Conservation (phyloP, 1,140 invertebrate genomes). For the Calliphora vicina region DNA sequence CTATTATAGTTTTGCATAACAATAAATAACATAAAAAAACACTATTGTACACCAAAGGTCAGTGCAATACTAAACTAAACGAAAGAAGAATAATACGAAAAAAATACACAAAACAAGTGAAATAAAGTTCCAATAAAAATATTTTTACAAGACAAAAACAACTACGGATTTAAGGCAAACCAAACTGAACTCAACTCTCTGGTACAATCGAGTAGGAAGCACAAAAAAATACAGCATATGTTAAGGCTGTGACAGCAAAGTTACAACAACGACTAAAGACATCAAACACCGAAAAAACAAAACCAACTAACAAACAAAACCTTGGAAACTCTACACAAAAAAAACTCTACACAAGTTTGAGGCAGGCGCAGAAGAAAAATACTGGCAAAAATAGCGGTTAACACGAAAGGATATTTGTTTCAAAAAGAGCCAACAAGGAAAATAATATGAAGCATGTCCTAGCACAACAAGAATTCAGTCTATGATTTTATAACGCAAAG, state of each 20-base stretch:
- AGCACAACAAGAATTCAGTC: neutral
- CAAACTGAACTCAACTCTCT: too few relatives aligned
- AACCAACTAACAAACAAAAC: neutral
- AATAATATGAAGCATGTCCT: neutral
- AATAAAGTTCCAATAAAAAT: slow-evolving; percentile 1
- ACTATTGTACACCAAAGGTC: neutral
- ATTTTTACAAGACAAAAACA: neutral
- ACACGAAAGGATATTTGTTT: neutral
- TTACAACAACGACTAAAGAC: neutral
- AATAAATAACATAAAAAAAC: slow-evolving; percentile 5
- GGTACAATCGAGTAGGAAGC: neutral
- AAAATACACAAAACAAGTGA: neutral
- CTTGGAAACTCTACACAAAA: slow-evolving; percentile 22
- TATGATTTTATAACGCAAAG: slow-evolving; percentile 18
- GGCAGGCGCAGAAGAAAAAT: neutral
- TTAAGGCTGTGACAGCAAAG: neutral
- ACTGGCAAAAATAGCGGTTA: neutral
- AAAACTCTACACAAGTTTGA: slow-evolving; percentile 3
- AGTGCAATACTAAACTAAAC: slow-evolving; percentile 5
- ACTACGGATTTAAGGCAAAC: neutral
- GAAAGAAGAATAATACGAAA: neutral
- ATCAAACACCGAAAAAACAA: neutral
- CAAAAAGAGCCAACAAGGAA: neutral
- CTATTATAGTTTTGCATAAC: slow-evolving; percentile 6
- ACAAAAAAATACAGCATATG: slow-evolving; percentile 15